Evolutionary conservation across 2,888 invertebrate genomes (phyloP).

Genomic region (Melikaiella ostensackeni): DNA sequence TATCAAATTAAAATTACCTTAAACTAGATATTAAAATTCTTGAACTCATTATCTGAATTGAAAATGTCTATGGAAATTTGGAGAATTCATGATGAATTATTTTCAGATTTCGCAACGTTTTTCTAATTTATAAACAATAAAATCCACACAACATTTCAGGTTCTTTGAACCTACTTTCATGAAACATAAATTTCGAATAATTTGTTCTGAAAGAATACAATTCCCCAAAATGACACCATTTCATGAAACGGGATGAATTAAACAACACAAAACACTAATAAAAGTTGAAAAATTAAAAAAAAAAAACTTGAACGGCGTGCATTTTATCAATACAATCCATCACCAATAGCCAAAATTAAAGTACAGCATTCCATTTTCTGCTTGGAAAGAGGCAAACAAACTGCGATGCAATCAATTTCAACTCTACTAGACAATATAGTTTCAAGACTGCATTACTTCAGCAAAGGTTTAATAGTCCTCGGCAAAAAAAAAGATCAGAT

Average conservation of each 20-base stretch:
- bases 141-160: background rate
- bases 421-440: constrained; percentile 44
- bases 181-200: background rate
- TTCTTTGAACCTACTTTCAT: background rate
- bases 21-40: too few species aligned
- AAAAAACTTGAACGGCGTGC: constrained; percentile 44
- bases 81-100: too few species aligned
- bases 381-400: constrained; percentile 61
- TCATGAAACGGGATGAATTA: constrained; percentile 33
- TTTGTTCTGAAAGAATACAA: constrained; percentile 55
- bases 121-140: too few species aligned
- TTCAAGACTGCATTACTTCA: constrained; percentile 45
- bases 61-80: too few species aligned
- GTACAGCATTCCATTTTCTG: constrained; percentile 45
- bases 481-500: constrained; percentile 22
- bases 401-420: constrained; percentile 57
- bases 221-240: constrained; percentile 54
- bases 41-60: too few species aligned
- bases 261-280: constrained; percentile 41
- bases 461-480: constrained; percentile 36
- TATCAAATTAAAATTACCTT: too few species aligned
- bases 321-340: constrained; percentile 67
- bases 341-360: constrained; percentile 60
- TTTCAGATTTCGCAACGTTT: too few species aligned
- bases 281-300: constrained; percentile 45